Conservation (phyloP, 1,140 invertebrate species). For the Polyergus mexicanus region DNA sequence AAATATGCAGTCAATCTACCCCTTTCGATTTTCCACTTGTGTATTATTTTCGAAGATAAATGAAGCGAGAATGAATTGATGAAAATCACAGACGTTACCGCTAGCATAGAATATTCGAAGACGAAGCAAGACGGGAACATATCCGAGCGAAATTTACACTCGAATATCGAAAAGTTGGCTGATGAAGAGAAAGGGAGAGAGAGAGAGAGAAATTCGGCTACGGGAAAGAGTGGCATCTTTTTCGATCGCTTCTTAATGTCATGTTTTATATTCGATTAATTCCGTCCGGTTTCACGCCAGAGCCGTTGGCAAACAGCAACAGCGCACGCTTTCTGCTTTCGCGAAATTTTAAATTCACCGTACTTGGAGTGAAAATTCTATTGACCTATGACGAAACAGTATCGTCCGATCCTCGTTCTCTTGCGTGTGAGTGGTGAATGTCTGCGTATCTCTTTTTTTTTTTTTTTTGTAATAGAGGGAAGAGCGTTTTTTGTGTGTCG, state of each 20-base stretch:
- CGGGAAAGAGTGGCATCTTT: not conserved
- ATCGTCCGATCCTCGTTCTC: conserved; percentile 8
- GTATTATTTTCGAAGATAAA: conserved; percentile 27
- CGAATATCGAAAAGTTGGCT: conserved; percentile 27
- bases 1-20: conserved; percentile 22
- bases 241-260: conserved; percentile 61
- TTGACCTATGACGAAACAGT: not conserved
- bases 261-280: conserved; percentile 77
- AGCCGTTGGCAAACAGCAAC: conserved; percentile 36
- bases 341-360: conserved; percentile 69
- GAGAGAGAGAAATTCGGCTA: conserved; percentile 8
- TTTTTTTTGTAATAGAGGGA: not conserved
- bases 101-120: not conserved
- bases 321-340: conserved; percentile 1
- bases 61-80: conserved; percentile 44
- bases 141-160: conserved; percentile 33
- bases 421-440: not conserved
- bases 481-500: not conserved
- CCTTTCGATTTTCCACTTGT: not conserved
- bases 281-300: conserved; percentile 72
- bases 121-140: not conserved
- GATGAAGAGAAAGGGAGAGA: conserved; percentile 3
- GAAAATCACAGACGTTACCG: not conserved
- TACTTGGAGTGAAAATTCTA: conserved; percentile 59
- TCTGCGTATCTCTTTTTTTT: not conserved